Percentiles rank a stretch among this genome's conserved stretches.
phyloP scores from a whole-genome alignment of 2,113 vertebrate genomes.

The Daboia siamensis region DNA sequence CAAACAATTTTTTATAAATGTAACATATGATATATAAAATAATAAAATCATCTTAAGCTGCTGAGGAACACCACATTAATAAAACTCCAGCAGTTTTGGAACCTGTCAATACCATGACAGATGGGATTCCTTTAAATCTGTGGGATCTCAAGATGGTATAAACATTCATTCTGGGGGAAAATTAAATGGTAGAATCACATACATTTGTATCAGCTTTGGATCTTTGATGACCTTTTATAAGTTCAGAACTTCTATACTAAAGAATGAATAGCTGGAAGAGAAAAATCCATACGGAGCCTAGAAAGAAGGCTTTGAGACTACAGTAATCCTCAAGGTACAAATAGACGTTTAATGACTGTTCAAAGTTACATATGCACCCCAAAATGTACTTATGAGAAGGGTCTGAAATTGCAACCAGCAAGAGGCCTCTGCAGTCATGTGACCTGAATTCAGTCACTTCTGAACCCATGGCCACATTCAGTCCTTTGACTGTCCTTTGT shows the following conservation, averaged over 20 bases:
- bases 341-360: too few species aligned
- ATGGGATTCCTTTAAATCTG: background rate
- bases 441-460: too few species aligned
- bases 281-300: background rate
- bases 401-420: too few species aligned
- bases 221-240: background rate
- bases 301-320: background rate
- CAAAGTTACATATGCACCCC: too few species aligned
- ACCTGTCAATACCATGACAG: background rate
- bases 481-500: too few species aligned
- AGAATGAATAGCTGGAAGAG: background rate
- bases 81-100: background rate
- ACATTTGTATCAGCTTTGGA: background rate
- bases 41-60: background rate
- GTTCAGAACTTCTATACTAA: background rate
- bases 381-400: too few species aligned
- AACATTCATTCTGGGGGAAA: background rate
- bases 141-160: background rate
- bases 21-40: background rate
- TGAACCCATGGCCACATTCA: too few species aligned
- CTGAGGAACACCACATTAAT: background rate
- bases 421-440: too few species aligned
- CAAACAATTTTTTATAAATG: background rate
- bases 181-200: background rate
- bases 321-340: too few species aligned